Base-by-base conservation (phyloP, 2,888 invertebrate genomes). In the Heliconius aoede region DNA sequence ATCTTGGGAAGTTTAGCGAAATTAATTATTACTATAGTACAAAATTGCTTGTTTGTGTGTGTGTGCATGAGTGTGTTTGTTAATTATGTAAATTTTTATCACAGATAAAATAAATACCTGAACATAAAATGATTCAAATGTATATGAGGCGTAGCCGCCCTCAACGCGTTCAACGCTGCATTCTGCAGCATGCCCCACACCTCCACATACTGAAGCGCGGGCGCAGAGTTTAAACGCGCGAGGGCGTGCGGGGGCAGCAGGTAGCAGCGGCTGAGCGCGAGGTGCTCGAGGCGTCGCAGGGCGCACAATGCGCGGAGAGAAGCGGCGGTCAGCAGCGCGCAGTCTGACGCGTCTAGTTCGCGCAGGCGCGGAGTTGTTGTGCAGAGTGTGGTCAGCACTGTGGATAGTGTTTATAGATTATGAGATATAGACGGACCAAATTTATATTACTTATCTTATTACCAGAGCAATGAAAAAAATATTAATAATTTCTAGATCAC, bases 341-440 rank as follows among this genome's bases (percentile, higher is more conserved):
- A 97, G 91, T 99, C 99, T 28, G 98, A 98, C 77, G 98, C 87
- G 92, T 99, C 99, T 81, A 99, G 92, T 89, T 98, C 98, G 62
- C 96, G 90, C 26, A 99, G 94, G 2, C 96, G 93, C 0, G 96
- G 95, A 8, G 86, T 98, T 98, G 9, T 96, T 95, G 21, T 87
- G 0, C 95, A 95, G 72, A 99, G 91, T 15, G 94, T 91, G 9
- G 90, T 87, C 9, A 98, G 94, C 94, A 97, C 98, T 98, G 91
- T 32, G 91, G 15, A n/a, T 11, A 11, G 11, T n/a, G n/a, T n/a
- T n/a, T n/a, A n/a, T n/a, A n/a, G n/a, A n/a, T n/a, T 36, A 36
- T 36, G 36, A 11, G 11, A 11, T 36, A 36, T 36, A 36, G 36
- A 36, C 36, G 11, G 15, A 40, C 40, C 40, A 40, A n/a, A 40